Evolutionary conservation across 2,797 vertebrate species (phyloP).

Genomic region (Ispidina lecontei): DNA sequence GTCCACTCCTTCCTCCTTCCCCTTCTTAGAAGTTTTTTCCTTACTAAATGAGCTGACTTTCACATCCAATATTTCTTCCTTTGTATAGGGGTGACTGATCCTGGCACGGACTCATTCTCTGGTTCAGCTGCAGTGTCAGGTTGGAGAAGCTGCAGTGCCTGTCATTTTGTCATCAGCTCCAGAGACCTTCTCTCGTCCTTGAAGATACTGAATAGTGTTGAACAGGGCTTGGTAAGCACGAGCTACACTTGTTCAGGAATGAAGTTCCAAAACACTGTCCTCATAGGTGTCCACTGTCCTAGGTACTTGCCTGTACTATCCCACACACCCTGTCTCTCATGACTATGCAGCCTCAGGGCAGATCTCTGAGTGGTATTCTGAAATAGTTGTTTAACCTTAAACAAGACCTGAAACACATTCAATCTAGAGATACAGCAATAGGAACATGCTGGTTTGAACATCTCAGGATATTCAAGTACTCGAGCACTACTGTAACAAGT

Average conservation of each 20-base stretch:
- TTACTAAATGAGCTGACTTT: not conserved
- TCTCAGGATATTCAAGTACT: not conserved
- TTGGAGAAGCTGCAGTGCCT: not conserved
- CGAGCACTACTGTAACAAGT: not conserved
- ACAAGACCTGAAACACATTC: not conserved
- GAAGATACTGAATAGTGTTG: not conserved
- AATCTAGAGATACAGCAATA: not conserved
- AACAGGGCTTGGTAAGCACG: not conserved
- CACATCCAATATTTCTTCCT: not conserved
- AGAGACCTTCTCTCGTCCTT: not conserved
- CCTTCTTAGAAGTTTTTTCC: not conserved
- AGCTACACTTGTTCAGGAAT: not conserved
- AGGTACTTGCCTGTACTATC: not conserved
- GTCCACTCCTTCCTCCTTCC: not conserved
- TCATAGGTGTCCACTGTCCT: not conserved
- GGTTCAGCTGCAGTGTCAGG: not conserved
- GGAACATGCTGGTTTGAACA: not conserved
- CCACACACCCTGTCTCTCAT: not conserved
- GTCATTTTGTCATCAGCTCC: not conserved
- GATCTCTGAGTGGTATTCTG: not conserved
- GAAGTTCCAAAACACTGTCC: not conserved
- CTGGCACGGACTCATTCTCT: not conserved
- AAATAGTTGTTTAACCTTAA: not conserved
- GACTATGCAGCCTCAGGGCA: not conserved
- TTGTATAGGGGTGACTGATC: not conserved